Evolutionary conservation across 2,888 invertebrate genomes (phyloP).

Genomic region (Amiota mariae): DNA sequence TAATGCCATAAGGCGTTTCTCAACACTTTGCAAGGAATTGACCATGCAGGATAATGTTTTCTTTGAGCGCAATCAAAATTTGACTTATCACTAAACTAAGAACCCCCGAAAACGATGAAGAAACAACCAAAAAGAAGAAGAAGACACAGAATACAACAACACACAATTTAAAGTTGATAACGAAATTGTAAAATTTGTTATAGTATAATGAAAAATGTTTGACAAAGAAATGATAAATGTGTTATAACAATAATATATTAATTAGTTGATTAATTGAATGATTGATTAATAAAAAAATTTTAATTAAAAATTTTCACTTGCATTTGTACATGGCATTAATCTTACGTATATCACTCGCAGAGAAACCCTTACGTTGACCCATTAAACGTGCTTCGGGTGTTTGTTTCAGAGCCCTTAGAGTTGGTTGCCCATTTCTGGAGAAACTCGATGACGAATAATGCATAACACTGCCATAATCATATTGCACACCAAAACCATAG

Average conservation of each 20-base stretch:
- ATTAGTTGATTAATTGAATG: too few species aligned
- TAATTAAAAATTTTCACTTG: slow-evolving; percentile 24
- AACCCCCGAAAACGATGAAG: background rate
- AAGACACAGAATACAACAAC: too few species aligned
- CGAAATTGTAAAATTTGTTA: background rate
- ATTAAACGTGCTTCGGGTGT: slow-evolving; percentile 53
- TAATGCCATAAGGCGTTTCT: slow-evolving; percentile 71
- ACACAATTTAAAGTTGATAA: too few species aligned
- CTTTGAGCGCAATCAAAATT: slow-evolving; percentile 70
- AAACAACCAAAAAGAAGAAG: background rate
- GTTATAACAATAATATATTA: too few species aligned
- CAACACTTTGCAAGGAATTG: slow-evolving; percentile 72
- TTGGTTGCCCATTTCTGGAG: slow-evolving; percentile 80
- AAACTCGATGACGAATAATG: slow-evolving; percentile 86
- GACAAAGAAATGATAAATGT: background rate
- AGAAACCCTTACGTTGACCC: slow-evolving; percentile 69
- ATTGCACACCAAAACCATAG: slow-evolving; percentile 79
- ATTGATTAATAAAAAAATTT: too few species aligned
- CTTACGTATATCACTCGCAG: slow-evolving; percentile 63
- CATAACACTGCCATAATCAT: slow-evolving; percentile 88
- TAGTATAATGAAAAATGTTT: background rate
- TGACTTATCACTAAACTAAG: slow-evolving; percentile 60
- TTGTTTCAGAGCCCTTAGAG: slow-evolving; percentile 78
- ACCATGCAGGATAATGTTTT: slow-evolving; percentile 70
- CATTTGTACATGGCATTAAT: slow-evolving; percentile 71